Percentiles rank a stretch among this genome's conserved stretches.
Conservation (phyloP, 2,113 vertebrate species). For the Desmodus rotundus region DNA sequence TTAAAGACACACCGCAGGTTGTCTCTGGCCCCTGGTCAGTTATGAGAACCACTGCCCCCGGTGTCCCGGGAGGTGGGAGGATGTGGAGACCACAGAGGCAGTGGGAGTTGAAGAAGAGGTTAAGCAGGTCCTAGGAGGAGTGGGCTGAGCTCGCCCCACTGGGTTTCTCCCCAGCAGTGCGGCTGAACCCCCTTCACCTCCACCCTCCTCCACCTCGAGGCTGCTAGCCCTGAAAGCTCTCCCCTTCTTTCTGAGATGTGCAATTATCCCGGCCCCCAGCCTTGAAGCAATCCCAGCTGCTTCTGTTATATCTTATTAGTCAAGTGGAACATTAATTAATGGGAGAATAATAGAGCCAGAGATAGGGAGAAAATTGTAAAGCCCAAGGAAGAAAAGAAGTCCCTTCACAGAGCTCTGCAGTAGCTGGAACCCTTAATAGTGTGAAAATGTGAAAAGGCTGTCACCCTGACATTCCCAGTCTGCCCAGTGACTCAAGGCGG, state of each 20-base stretch:
- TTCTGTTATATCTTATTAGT: slow-evolving; percentile 46
- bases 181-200: neutral
- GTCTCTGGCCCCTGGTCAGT: neutral
- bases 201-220: neutral
- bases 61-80: neutral
- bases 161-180: neutral
- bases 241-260: neutral
- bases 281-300: neutral
- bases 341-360: slow-evolving; percentile 48
- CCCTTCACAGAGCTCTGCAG: neutral
- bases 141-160: neutral
- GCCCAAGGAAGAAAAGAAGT: neutral
- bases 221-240: neutral
- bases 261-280: neutral
- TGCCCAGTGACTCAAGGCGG: neutral
- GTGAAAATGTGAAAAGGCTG: neutral
- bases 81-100: neutral
- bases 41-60: neutral
- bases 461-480: neutral
- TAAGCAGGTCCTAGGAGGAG: neutral
- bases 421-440: neutral
- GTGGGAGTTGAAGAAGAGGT: neutral
- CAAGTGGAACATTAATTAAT: slow-evolving; percentile 63
- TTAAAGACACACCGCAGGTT: neutral
- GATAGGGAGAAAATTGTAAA: neutral